These are phyloP conservation scores for Metopia argyrocephala DNA, from an alignment of 2,888 invertebrate species.

Conservation along the genomic window DNA sequence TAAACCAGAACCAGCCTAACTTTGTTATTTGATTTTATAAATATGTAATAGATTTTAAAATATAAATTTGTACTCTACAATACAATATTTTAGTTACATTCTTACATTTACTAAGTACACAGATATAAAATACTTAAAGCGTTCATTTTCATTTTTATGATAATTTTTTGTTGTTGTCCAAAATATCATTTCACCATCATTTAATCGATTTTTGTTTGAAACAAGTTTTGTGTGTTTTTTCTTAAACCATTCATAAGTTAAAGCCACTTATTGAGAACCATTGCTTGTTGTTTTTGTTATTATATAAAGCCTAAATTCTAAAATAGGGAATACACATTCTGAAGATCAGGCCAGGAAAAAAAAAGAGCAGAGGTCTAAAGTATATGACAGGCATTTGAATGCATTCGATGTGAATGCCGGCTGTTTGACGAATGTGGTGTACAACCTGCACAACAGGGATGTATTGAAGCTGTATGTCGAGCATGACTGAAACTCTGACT, in stretches of 20 bases:
- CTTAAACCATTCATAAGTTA: slow-evolving; percentile 9
- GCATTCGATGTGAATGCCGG: slow-evolving; percentile 75
- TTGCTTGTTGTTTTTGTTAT: slow-evolving; percentile 55
- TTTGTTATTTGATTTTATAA: background rate
- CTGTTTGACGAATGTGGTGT: slow-evolving; percentile 71
- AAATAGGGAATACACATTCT: background rate
- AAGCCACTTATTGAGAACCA: slow-evolving; percentile 61
- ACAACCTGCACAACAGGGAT: slow-evolving; percentile 77
- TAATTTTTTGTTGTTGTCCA: slow-evolving; percentile 27
- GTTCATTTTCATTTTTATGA: slow-evolving; percentile 28
- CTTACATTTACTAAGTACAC: slow-evolving; percentile 36
- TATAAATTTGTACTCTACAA: slow-evolving; percentile 42
- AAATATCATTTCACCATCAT: slow-evolving; percentile 51
- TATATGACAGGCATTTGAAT: slow-evolving; percentile 77
- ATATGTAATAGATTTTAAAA: slow-evolving; percentile 18
- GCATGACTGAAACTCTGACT: slow-evolving; percentile 77
- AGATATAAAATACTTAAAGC: slow-evolving; percentile 60
- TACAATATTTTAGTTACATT: background rate
- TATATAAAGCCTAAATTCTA: background rate
- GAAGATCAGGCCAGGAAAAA: background rate
- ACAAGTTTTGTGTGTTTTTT: background rate
- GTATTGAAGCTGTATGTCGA: slow-evolving; percentile 71
- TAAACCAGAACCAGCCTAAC: background rate
- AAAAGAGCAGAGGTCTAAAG: slow-evolving; percentile 69
- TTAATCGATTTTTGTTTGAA: slow-evolving; percentile 14